A percentile compares a stretch with the other conserved stretches of the same genome.
These are phyloP conservation scores for Phoxinus phoxinus DNA, from an alignment of 2,113 vertebrate genomes.

Conservation along the genomic window DNA sequence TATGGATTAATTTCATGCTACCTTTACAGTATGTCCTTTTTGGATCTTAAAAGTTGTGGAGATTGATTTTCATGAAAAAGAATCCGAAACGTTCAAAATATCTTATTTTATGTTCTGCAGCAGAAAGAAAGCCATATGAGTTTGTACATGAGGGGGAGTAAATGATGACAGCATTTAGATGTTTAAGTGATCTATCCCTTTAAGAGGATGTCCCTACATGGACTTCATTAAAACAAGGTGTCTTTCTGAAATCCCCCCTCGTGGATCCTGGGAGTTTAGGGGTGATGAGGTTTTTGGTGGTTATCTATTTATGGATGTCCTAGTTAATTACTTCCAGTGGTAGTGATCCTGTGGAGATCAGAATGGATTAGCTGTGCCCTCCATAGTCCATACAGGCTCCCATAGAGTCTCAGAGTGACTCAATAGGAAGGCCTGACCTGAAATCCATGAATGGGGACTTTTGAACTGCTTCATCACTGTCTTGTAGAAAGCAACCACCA, in stretches of 20 bases:
- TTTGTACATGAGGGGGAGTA: not conserved
- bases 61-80: not conserved
- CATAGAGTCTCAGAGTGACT: slow-evolving; percentile 1
- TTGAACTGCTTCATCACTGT: slow-evolving; percentile 10
- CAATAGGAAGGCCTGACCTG: slow-evolving; percentile 30
- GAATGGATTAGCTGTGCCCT: slow-evolving; percentile 21
- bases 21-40: not conserved
- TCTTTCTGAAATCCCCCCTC: not conserved
- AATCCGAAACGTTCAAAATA: not conserved
- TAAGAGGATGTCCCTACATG: not conserved
- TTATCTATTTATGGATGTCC: slow-evolving; percentile 45
- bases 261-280: not conserved
- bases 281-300: not conserved
- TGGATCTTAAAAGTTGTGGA: not conserved
- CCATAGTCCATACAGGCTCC: not conserved
- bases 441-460: slow-evolving; percentile 30
- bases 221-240: not conserved
- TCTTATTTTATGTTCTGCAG: not conserved
- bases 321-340: slow-evolving; percentile 43
- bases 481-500: not conserved
- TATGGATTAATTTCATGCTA: too few species aligned
- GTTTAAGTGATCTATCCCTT: not conserved
- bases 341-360: slow-evolving; percentile 39
- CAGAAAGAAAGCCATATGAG: not conserved
- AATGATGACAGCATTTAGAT: not conserved